Conservation (phyloP, 2,888 invertebrate genomes). For the Leptinotarsa peninsularis region DNA sequence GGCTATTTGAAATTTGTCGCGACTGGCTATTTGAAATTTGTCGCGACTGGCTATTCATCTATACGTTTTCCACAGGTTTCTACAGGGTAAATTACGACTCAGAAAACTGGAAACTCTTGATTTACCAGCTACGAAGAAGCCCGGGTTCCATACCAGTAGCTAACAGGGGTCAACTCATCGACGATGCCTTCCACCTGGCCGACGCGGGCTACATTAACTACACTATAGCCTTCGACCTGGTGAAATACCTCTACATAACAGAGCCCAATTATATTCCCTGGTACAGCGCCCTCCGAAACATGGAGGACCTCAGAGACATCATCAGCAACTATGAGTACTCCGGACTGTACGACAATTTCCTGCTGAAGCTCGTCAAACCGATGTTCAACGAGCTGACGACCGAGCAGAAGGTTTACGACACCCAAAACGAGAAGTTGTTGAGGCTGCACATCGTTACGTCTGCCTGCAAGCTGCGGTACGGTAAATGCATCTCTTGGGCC, state of each 20-base stretch:
- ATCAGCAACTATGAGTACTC: conserved; percentile 69
- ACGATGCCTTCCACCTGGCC: conserved; percentile 78
- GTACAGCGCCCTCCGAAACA: conserved; percentile 72
- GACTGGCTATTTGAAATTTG: too few species aligned
- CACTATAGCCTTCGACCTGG: conserved; percentile 72
- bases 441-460: conserved; percentile 70
- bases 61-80: conserved; percentile 65
- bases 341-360: conserved; percentile 64
- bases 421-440: conserved; percentile 71
- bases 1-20: too few species aligned
- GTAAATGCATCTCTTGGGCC: conserved; percentile 71
- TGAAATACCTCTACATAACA: conserved; percentile 73
- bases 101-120: conserved; percentile 71
- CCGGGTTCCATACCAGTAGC: conserved; percentile 69
- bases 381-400: conserved; percentile 69
- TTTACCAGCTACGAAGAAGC: conserved; percentile 63
- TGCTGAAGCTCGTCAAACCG: conserved; percentile 55
- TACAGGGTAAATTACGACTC: conserved; percentile 75
- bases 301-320: conserved; percentile 69
- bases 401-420: conserved; percentile 66
- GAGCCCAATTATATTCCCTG: conserved; percentile 77
- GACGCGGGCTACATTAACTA: conserved; percentile 72
- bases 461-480: conserved; percentile 71
- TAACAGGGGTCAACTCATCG: conserved; percentile 78
- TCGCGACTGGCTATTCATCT: too few species aligned